Evolutionary conservation across 2,113 vertebrate species (phyloP), one percentile per base, ranked within the genome.

Genomic region (Myodes glareolus): DNA sequence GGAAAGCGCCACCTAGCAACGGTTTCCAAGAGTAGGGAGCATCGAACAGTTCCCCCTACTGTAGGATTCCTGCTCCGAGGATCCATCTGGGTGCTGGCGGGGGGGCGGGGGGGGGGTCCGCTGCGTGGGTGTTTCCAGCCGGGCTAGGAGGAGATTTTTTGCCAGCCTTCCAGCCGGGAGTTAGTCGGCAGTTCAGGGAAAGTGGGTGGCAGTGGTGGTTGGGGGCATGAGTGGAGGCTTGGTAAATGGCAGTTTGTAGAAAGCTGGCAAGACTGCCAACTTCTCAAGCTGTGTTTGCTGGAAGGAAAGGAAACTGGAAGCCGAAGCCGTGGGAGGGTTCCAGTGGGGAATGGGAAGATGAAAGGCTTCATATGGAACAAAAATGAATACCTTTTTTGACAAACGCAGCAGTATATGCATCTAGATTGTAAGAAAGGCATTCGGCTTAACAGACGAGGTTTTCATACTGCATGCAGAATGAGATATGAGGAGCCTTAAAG

Each of bases 1-100:
- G 86, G 95, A 93, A 97, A 97, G 96, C 96, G 97, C 97, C 97
- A 97, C 98, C 97, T 98, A 98, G 97, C 97, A 98, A 98, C 98
- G 67, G 98, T 98, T 94, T 95, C 96, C 76, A 98, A 88, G 98
- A 72, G 84, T 80, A 7, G 94, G 94, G 95, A 96, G 85, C 81
- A 73, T 88, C 55, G 90, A 90, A 92, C 76, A 76, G 92, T 82
- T 92, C 88, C 88, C 94, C 72, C 88, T 92, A 89, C 82, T 92
- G 88, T 96, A 58, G 61, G 95, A 92, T 92, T 92, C 80, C 96
- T 93, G 95, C 58, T 61, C 72, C 3, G 39, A 67, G 92, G 92
- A 94, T 96, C 97, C 95, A 97, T 96, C 97, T 96, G 97, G 92
- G 95, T 94, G 97, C 86, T 96, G 76, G 85, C 67, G 33, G 75